Conservation (phyloP, 2,113 vertebrate species). For the Leptosomus discolor region DNA sequence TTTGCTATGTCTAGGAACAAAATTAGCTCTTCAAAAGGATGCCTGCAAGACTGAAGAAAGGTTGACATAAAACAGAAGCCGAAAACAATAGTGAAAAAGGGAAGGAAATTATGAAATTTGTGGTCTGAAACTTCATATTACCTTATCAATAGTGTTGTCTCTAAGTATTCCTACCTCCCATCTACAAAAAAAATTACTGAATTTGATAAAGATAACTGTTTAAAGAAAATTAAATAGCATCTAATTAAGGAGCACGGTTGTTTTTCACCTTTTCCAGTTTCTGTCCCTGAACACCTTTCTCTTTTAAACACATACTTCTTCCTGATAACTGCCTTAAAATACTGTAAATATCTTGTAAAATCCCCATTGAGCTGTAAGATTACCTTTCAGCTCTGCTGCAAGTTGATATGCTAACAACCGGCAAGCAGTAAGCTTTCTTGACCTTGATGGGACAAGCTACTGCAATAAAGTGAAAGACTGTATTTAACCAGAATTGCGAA, state of each 20-base stretch:
- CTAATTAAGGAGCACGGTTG: background rate
- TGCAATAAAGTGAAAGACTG: background rate
- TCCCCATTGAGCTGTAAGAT: conserved; percentile 55
- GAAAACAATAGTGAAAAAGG: background rate
- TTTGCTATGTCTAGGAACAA: background rate
- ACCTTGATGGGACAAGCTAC: conserved; percentile 47
- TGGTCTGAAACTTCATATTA: background rate
- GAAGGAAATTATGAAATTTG: background rate
- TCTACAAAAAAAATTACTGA: background rate
- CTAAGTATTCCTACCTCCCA: background rate
- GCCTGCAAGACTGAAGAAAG: background rate
- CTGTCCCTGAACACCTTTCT: background rate
- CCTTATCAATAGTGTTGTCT: background rate
- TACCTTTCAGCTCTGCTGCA: conserved; percentile 56
- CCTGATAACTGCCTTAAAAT: conserved; percentile 43
- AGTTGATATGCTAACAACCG: conserved; percentile 61
- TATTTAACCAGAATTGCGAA: background rate
- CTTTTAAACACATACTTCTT: background rate
- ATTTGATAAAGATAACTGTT: background rate
- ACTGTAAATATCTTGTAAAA: conserved; percentile 48
- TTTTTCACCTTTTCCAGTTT: background rate
- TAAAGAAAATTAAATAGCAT: background rate
- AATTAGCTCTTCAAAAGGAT: background rate
- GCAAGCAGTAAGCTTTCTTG: conserved; percentile 38
- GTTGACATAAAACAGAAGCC: background rate